Conservation (phyloP, 2,888 invertebrate genomes). For the Nomada ruficornis region DNA sequence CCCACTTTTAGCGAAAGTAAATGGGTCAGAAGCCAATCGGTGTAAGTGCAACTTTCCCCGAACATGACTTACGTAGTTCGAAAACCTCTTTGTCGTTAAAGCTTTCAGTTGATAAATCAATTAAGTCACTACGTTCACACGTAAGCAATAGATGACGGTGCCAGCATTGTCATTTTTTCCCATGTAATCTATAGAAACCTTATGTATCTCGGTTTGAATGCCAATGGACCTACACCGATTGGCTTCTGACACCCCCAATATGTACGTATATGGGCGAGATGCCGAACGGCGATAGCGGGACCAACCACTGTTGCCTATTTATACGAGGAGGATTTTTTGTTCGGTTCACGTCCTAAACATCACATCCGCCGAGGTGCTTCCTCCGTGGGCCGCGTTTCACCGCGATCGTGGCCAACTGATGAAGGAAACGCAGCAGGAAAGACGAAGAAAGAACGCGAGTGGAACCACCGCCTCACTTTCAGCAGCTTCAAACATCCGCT, state of each 20-base stretch:
- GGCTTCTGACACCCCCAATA: background rate
- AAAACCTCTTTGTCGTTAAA: no score
- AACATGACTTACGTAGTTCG: no score
- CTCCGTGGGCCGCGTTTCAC: conserved; percentile 64
- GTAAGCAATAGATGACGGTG: background rate
- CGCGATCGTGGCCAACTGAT: conserved; percentile 59
- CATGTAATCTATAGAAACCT: background rate
- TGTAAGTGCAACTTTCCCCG: no score
- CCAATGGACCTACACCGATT: no score
- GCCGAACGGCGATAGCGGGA: conserved; percentile 51
- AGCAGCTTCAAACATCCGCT: conserved; percentile 77
- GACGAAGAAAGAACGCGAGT: conserved; percentile 66
- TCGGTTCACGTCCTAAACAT: conserved; percentile 75
- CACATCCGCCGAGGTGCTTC: conserved; percentile 78
- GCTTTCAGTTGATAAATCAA: no score
- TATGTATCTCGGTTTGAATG: no score
- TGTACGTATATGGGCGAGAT: conserved; percentile 64
- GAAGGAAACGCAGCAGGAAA: conserved; percentile 58
- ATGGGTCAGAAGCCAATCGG: no score
- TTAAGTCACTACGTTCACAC: background rate
- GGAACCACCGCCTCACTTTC: conserved; percentile 74
- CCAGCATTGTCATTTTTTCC: background rate
- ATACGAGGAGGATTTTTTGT: conserved; percentile 72
- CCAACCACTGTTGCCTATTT: conserved; percentile 74
- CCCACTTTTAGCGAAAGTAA: no score